phyloP scores from a whole-genome alignment of 1,140 invertebrate genomes.

The Caenorhabditis briggsae region DNA sequence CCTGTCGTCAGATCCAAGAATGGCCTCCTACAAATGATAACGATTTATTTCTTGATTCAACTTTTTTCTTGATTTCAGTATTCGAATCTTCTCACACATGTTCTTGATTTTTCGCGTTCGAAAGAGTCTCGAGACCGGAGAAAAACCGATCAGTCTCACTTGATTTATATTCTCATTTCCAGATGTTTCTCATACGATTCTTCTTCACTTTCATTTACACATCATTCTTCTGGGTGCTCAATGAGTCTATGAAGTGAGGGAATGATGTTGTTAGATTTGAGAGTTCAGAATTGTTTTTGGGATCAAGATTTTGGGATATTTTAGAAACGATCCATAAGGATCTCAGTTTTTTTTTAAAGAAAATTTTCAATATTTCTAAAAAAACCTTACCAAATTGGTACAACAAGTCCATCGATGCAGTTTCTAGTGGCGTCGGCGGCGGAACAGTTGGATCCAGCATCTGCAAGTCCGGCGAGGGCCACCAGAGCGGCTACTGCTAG shows the following conservation, averaged over 20 bases:
- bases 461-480: constrained; percentile 59
- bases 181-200: constrained; percentile 42
- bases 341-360: neutral
- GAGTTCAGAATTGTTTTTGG: neutral
- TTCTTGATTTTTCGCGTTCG: constrained; percentile 26
- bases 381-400: constrained; percentile 73
- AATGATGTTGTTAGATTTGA: neutral
- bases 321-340: neutral
- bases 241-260: neutral
- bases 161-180: constrained; percentile 45
- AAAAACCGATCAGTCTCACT: constrained; percentile 47
- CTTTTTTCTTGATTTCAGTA: neutral
- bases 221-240: constrained; percentile 4
- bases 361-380: neutral
- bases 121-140: neutral
- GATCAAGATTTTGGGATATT: neutral
- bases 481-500: constrained; percentile 58
- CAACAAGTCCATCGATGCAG: constrained; percentile 75
- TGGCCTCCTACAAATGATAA: constrained; percentile 80
- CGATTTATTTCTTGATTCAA: neutral
- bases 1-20: constrained; percentile 82
- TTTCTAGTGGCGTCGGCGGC: constrained; percentile 77
- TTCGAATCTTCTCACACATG: constrained; percentile 2
- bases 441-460: constrained; percentile 76
- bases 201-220: constrained; percentile 50